Evolutionary conservation across 2,797 vertebrate species (phyloP).

Genomic region (Liparis tanakae): DNA sequence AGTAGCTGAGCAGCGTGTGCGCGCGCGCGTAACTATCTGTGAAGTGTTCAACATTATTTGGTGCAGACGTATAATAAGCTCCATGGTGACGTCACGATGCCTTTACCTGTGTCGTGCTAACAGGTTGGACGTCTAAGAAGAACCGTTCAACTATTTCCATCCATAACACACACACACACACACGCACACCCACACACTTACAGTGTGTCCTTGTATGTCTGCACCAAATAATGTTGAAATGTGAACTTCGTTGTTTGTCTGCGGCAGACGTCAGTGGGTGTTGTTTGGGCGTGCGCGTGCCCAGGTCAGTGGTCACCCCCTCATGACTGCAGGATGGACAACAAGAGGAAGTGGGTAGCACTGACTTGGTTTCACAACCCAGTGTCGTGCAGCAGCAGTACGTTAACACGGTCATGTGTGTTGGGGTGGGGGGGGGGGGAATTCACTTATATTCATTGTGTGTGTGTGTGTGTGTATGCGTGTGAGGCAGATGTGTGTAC

Average conservation of each 20-base stretch:
- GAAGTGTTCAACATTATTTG: constrained; percentile 8
- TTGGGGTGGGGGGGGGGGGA: neutral
- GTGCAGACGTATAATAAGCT: constrained; percentile 22
- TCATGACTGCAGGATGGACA: constrained; percentile 48
- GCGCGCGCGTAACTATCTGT: neutral
- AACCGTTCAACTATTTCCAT: too few species aligned
- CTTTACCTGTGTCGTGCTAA: neutral
- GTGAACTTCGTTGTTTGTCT: neutral
- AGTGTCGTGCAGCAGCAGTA: constrained; percentile 22
- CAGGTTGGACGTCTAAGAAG: neutral
- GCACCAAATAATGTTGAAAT: neutral
- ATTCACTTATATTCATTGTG: neutral
- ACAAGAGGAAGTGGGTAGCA: constrained; percentile 54
- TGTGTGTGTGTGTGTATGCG: constrained; percentile 8
- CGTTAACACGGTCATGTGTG: constrained; percentile 41
- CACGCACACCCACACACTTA: too few species aligned
- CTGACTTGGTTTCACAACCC: constrained; percentile 49
- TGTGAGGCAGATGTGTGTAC: constrained; percentile 6
- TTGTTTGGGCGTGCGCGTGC: constrained; percentile 6
- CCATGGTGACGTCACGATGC: constrained; percentile 49
- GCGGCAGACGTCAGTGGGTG: neutral
- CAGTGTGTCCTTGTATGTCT: too few species aligned
- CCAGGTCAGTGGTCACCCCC: constrained; percentile 12
- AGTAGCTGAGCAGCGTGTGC: too few species aligned
- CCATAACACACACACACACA: too few species aligned